These are phyloP conservation scores for Episyrphus balteatus DNA, from an alignment of 1,140 invertebrate species.

Conservation along the genomic window DNA sequence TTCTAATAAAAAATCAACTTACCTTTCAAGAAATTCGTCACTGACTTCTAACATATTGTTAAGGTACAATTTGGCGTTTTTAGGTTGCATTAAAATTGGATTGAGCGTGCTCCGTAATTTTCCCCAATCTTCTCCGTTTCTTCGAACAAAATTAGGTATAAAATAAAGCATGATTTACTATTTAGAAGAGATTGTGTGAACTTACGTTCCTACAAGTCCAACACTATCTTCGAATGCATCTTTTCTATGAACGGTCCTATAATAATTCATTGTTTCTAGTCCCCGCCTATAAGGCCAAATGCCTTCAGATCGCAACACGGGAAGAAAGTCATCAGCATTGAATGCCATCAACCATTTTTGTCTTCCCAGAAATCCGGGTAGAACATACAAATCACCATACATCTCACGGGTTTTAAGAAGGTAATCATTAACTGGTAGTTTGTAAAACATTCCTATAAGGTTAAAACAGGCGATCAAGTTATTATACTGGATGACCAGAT, in stretches of 20 bases:
- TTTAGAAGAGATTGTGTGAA: too few relatives aligned
- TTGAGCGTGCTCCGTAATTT: slow-evolving; percentile 8
- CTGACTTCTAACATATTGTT: slow-evolving; percentile 32
- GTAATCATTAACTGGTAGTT: slow-evolving; percentile 9
- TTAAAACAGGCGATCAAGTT: too few relatives aligned
- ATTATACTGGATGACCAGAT: too few relatives aligned
- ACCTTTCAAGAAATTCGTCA: slow-evolving; percentile 52
- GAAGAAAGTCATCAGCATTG: slow-evolving; percentile 13
- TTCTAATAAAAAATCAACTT: slow-evolving; percentile 51
- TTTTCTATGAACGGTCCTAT: slow-evolving; percentile 10
- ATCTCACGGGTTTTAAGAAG: slow-evolving; percentile 4
- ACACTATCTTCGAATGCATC: slow-evolving; percentile 14
- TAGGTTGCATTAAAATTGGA: slow-evolving; percentile 18
- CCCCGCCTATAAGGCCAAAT: slow-evolving; percentile 17
- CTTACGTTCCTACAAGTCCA: slow-evolving; percentile 11
- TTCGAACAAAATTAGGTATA: too few relatives aligned
- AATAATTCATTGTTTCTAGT: slow-evolving; percentile 12
- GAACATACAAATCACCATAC: slow-evolving; percentile 13
- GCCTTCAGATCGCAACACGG: slow-evolving; percentile 16
- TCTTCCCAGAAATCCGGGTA: slow-evolving; percentile 20
- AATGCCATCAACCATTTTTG: slow-evolving; percentile 16
- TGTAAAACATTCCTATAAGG: slow-evolving; percentile 11
- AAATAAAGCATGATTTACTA: too few relatives aligned
- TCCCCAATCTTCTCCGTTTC: slow-evolving; percentile 12
- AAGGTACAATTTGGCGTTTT: slow-evolving; percentile 13